phyloP scores from a whole-genome alignment of 2,113 vertebrate genomes.

The Zosterops borbonicus region DNA sequence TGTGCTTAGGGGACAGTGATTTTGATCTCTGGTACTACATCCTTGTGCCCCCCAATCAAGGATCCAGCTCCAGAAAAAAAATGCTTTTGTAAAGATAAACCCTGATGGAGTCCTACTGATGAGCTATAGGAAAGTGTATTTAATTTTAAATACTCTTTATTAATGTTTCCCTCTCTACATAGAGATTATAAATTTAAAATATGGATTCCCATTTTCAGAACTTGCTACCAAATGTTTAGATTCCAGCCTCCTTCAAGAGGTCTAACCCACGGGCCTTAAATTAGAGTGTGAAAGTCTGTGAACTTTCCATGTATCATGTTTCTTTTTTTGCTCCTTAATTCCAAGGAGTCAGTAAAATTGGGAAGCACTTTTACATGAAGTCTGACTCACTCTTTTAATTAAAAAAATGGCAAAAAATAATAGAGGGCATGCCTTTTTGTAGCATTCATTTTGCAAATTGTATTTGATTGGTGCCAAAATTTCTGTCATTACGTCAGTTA shows the following conservation, averaged over 20 bases:
- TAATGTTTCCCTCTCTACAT: not conserved
- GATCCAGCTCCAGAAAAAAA: not conserved
- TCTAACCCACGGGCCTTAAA: not conserved
- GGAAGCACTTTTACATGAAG: conserved; percentile 7
- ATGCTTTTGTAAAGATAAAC: not conserved
- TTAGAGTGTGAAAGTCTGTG: not conserved
- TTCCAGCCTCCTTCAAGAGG: not conserved
- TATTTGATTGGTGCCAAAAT: conserved; percentile 8
- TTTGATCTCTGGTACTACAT: not conserved
- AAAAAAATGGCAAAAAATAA: conserved; percentile 42
- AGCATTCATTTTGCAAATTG: conserved; percentile 44
- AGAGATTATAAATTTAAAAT: not conserved
- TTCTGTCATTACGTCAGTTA: not conserved
- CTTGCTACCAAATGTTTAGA: not conserved
- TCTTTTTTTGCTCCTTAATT: conserved; percentile 6
- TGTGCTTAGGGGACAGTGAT: not conserved
- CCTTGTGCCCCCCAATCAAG: rapidly evolving
- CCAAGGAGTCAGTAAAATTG: conserved; percentile 22
- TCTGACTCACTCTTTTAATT: conserved; percentile 60
- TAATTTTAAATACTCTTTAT: not conserved
- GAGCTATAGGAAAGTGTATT: not conserved
- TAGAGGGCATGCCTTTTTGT: conserved; percentile 16
- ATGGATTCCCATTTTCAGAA: not conserved
- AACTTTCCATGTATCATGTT: not conserved
- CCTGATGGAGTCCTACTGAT: not conserved